Conservation (phyloP, 1,140 invertebrate species). For the Parapsyche elsis region DNA sequence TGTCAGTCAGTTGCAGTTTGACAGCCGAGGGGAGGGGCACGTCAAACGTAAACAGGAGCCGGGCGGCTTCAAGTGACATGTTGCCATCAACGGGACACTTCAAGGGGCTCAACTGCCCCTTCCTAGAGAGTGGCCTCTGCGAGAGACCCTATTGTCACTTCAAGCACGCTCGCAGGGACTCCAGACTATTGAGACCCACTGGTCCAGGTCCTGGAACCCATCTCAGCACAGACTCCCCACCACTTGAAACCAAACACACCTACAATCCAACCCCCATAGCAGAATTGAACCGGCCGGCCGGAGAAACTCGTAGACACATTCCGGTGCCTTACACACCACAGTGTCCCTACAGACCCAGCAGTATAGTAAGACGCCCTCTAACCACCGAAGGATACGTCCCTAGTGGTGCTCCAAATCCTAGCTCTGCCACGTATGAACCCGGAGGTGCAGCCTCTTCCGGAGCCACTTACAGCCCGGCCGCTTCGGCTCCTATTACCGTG, state of each 20-base stretch:
- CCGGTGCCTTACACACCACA: slow-evolving; percentile 67
- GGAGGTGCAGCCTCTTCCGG: background rate
- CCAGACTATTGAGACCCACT: slow-evolving; percentile 39
- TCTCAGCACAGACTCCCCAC: slow-evolving; percentile 43
- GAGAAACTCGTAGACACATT: slow-evolving; percentile 61
- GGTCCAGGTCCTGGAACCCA: slow-evolving; percentile 20
- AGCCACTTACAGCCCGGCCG: slow-evolving; percentile 36
- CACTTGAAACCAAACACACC: slow-evolving; percentile 57
- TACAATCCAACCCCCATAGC: slow-evolving; percentile 68
- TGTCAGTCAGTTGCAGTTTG: background rate
- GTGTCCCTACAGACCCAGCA: slow-evolving; percentile 59
- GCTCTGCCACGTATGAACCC: slow-evolving; percentile 37
- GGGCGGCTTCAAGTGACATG: slow-evolving; percentile 64
- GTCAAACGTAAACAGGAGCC: background rate
- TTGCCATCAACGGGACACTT: slow-evolving; percentile 88
- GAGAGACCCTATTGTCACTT: slow-evolving; percentile 91
- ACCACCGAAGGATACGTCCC: slow-evolving; percentile 7
- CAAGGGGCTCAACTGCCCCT: slow-evolving; percentile 84
- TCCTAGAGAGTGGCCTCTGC: slow-evolving; percentile 80
- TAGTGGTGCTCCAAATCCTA: background rate
- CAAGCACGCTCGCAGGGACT: slow-evolving; percentile 79
- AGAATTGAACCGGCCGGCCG: slow-evolving; percentile 64
- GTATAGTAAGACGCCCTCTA: background rate
- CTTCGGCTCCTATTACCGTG: slow-evolving; percentile 13
- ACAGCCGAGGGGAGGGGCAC: background rate